Evolutionary conservation across 2,113 vertebrate genomes (phyloP).

Genomic region (Connochaetes taurinus): DNA sequence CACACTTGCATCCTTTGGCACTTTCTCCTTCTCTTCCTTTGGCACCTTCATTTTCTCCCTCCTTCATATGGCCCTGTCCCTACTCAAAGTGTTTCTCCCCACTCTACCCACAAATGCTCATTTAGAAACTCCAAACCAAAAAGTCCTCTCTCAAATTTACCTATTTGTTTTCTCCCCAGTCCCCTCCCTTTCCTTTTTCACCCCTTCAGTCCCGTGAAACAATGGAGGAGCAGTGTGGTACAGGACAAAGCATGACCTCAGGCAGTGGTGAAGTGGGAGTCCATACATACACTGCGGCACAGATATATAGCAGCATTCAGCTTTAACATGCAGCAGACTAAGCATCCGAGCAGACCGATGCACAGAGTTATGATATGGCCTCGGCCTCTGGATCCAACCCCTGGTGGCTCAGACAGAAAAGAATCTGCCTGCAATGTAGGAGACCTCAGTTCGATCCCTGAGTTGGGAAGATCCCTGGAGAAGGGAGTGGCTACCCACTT

Average conservation of each 20-base stretch:
- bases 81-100: neutral
- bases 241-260: neutral
- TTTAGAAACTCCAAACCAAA: neutral
- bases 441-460: neutral
- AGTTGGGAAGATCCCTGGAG: neutral
- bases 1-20: neutral
- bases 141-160: neutral
- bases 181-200: neutral
- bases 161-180: too few relatives aligned
- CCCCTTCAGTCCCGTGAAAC: neutral
- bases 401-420: neutral
- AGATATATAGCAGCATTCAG: neutral
- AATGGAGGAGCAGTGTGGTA: fast-evolving
- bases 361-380: neutral
- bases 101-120: neutral
- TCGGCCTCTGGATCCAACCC: neutral
- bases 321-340: neutral
- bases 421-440: neutral
- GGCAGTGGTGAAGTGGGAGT: neutral
- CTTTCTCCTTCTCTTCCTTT: neutral
- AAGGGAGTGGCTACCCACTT: neutral
- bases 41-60: neutral
- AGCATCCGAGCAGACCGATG: neutral
- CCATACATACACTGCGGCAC: fast-evolving
- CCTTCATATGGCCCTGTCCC: neutral